Evolutionary conservation across 2,888 invertebrate species (phyloP).

Genomic region (Cabera pusaria): DNA sequence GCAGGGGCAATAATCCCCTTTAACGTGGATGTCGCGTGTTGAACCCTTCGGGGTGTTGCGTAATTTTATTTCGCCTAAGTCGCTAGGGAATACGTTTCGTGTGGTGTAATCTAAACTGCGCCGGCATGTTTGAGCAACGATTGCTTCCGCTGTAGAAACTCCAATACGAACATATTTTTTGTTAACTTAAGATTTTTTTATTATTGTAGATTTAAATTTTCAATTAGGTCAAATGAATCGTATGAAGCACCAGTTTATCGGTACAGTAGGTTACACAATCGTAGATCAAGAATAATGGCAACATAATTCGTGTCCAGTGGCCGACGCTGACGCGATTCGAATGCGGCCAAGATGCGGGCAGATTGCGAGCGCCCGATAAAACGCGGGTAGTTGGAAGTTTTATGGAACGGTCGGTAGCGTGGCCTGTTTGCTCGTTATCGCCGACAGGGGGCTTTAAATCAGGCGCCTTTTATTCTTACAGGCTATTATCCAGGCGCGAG

Average conservation of each 20-base stretch:
- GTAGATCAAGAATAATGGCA: slow-evolving; percentile 63
- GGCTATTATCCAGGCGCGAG: slow-evolving; percentile 57
- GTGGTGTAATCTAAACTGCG: slow-evolving; percentile 49
- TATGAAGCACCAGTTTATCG: slow-evolving; percentile 50
- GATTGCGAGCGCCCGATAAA: slow-evolving; percentile 66
- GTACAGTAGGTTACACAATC: slow-evolving; percentile 47
- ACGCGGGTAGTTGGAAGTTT: slow-evolving; percentile 69
- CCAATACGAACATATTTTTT: slow-evolving; percentile 7
- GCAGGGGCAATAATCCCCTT: slow-evolving; percentile 70
- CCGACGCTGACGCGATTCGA: slow-evolving; percentile 61
- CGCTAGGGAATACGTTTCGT: slow-evolving; percentile 49
- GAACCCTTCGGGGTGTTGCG: slow-evolving; percentile 50
- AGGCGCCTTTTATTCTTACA: slow-evolving; percentile 69
- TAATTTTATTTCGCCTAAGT: slow-evolving; percentile 62
- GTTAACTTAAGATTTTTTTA: too few species aligned
- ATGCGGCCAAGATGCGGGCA: slow-evolving; percentile 64
- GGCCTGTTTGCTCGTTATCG: slow-evolving; percentile 74
- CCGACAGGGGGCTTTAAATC: slow-evolving; percentile 70
- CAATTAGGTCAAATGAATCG: slow-evolving; percentile 17
- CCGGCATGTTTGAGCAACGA: slow-evolving; percentile 34
- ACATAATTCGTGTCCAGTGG: slow-evolving; percentile 64
- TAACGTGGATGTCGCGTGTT: slow-evolving; percentile 65
- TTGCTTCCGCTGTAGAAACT: slow-evolving; percentile 25
- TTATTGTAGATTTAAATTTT: too few species aligned
- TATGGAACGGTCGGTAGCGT: slow-evolving; percentile 66